Evolutionary conservation across 2,113 vertebrate genomes (phyloP).

Genomic region (Corythaixoides concolor): DNA sequence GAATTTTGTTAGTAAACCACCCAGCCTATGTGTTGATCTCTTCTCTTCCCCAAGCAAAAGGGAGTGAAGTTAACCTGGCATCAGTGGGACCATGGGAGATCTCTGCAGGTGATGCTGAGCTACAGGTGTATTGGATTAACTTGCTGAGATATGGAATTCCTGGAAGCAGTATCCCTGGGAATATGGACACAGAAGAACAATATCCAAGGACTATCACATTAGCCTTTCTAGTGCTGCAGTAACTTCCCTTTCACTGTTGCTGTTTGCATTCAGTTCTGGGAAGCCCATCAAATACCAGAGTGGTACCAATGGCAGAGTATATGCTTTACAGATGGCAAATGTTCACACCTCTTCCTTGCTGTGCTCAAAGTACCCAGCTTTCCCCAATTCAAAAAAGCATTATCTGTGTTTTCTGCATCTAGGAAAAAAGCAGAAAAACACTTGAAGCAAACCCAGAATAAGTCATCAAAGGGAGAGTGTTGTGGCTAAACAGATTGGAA

Average conservation of each 20-base stretch:
- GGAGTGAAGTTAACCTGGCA: background rate
- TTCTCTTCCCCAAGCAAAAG: background rate
- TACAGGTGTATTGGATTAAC: background rate
- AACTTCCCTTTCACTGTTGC: background rate
- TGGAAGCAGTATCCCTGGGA: background rate
- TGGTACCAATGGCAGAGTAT: background rate
- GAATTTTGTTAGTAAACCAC: background rate
- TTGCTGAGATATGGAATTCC: background rate
- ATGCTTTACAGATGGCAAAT: background rate
- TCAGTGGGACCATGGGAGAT: background rate
- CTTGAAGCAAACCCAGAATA: background rate
- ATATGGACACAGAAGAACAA: background rate
- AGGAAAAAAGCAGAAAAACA: background rate
- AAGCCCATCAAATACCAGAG: background rate
- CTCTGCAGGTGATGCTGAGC: background rate
- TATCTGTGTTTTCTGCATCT: background rate
- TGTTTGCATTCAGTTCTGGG: background rate
- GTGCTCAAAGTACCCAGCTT: background rate
- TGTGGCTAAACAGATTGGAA: conserved; percentile 11
- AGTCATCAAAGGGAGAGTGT: background rate
- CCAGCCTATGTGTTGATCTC: rapidly evolving
- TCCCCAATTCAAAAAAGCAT: background rate
- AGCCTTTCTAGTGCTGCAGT: background rate
- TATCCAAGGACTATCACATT: background rate
- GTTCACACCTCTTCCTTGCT: background rate